Base-by-base conservation (phyloP, 2,888 invertebrate species). In the Phaonia tiefii region DNA sequence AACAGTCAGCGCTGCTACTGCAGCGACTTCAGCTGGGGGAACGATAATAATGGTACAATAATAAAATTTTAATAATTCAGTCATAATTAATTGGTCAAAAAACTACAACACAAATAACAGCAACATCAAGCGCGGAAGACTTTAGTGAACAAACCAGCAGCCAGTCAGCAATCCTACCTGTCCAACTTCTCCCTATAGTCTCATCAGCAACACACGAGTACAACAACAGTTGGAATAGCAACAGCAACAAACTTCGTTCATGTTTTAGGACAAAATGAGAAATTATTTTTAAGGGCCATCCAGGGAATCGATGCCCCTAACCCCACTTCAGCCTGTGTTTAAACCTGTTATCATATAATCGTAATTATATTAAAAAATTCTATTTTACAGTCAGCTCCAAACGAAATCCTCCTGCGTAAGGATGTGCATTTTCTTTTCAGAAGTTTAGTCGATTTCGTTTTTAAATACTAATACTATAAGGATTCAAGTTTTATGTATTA, bases 281-380 rank as follows among this genome's bases (percentile, higher is more conserved):
- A 69, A 75, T 75, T 60, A 63, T 69, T 75, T 75, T 60, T 69
- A 60, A 69, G 39, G 60, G 58, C 49, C 60, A 25, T 26, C 42
- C 49, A 25, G 69, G 69, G 75, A 69, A 75, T 75, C 42, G 46
- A 25, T 44, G 26, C 22, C 31, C 11, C 54, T 51, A 66, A 22
- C 39, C 13, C 15, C 15, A 67, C 11, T 20, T 46, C 46, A 25
- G 42, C 42, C 15, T 37, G 46, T 63, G 63, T 63, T 49, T 54
- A 73, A 65, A 42, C 72, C 51, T 73, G 51, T 73, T 65, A 73
- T 73, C 65, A 37, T 54, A 15, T 73, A 73, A 65, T 73, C 51
- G 44, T 39, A 63, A 44, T 51, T 22, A 75, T 46, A 49, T 54
- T 25, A 54, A 54, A n/a, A n/a, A 54, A 54, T 54, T 54, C 22